Conservation (phyloP, 2,797 vertebrate species). For the Cichlasoma orientale region DNA sequence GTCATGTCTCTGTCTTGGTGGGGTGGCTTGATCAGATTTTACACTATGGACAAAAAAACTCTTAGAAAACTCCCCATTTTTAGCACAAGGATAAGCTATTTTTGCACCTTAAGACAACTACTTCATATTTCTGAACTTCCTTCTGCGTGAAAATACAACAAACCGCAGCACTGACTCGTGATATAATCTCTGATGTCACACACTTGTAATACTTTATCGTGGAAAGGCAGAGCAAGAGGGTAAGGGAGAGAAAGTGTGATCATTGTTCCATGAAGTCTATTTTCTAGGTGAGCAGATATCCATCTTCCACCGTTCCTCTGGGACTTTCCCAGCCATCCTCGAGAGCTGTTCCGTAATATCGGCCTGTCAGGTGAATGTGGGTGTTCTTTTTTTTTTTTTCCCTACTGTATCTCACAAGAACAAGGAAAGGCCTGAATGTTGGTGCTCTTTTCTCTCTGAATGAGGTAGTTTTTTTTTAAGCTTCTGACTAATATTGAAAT, state of each 20-base stretch:
- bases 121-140: not conserved
- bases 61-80: not conserved
- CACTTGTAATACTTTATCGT: conserved; percentile 46
- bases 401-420: not conserved
- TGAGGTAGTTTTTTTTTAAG: conserved; percentile 31
- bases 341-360: conserved; percentile 31
- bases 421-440: not conserved
- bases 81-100: not conserved
- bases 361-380: conserved; percentile 27
- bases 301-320: conserved; percentile 38
- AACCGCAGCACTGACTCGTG: conserved; percentile 9
- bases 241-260: conserved; percentile 33
- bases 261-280: conserved; percentile 68
- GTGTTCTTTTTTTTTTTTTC: conserved; percentile 19
- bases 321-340: conserved; percentile 33
- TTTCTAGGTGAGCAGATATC: conserved; percentile 68
- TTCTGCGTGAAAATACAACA: not conserved
- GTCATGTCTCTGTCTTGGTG: not conserved
- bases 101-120: not conserved
- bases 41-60: not conserved
- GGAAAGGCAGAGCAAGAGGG: not conserved
- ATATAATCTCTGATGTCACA: conserved; percentile 48
- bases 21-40: not conserved
- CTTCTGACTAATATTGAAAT: conserved; percentile 19
- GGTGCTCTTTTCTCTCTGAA: conserved; percentile 3